Evolutionary conservation across 2,113 vertebrate species (phyloP).

Genomic region (Archilochus colubris): DNA sequence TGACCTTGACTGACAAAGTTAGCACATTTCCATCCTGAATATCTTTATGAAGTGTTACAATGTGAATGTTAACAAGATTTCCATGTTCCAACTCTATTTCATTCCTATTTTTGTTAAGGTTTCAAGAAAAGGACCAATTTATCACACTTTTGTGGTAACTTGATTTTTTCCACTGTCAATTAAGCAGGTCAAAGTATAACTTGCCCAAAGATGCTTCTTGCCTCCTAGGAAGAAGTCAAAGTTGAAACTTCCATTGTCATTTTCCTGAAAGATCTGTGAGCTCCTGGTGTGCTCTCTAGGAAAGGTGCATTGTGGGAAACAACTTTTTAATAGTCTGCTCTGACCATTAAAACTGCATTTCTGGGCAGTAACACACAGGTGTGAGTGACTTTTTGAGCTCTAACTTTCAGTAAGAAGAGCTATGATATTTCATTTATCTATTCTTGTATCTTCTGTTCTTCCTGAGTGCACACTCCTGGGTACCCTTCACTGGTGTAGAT

Average conservation of each 20-base stretch:
- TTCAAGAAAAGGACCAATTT: neutral
- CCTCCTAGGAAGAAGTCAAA: neutral
- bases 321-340: neutral
- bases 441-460: neutral
- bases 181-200: neutral
- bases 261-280: neutral
- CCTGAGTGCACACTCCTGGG: neutral
- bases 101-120: neutral
- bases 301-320: neutral
- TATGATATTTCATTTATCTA: neutral
- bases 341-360: neutral
- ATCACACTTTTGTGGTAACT: neutral
- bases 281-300: neutral
- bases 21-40: neutral
- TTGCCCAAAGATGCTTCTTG: neutral
- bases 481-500: neutral
- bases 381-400: neutral
- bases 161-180: neutral
- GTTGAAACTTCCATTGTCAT: neutral
- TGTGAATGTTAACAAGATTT: neutral
- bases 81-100: neutral
- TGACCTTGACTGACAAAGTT: neutral
- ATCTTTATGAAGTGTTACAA: neutral
- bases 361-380: neutral
- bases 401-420: neutral